Percentiles rank a stretch among this genome's conserved stretches.
phyloP scores from a whole-genome alignment of 2,888 invertebrate genomes.

The Dryococelus australis region DNA sequence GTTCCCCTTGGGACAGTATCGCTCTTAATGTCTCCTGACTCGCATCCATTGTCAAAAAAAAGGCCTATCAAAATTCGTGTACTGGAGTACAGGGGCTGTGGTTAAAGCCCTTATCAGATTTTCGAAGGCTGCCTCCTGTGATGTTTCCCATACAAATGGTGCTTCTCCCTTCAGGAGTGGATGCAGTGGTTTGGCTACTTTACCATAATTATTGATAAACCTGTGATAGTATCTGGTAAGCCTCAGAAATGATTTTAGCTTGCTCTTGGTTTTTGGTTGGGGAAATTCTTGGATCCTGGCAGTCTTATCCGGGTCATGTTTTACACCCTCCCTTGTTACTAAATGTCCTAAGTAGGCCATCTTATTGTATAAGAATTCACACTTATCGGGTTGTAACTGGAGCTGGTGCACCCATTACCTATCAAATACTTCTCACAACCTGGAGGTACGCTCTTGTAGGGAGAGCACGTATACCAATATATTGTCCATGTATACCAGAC shows the following conservation, averaged over 20 bases:
- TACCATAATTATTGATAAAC: background rate
- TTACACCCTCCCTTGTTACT: conserved; percentile 32
- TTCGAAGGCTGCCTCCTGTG: too few relatives aligned
- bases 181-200: conserved; percentile 2
- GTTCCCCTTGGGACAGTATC: conserved; percentile 51
- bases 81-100: conserved; percentile 40
- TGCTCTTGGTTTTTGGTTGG: background rate
- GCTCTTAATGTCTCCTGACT: conserved; percentile 51
- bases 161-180: too few relatives aligned
- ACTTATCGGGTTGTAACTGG: conserved; percentile 39
- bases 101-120: too few relatives aligned
- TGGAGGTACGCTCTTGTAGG: background rate
- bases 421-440: conserved; percentile 36
- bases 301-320: conserved; percentile 32
- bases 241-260: background rate
- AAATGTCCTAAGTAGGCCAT: conserved; percentile 31
- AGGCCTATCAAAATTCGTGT: conserved; percentile 47
- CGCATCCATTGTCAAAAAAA: conserved; percentile 55
- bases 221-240: background rate
- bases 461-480: conserved; percentile 35
- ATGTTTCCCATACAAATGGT: too few relatives aligned
- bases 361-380: conserved; percentile 35
- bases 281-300: background rate
- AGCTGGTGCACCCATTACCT: background rate
- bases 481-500: conserved; percentile 48